Conservation (phyloP, 1,140 invertebrate genomes). For the Steinernema feltiae region DNA sequence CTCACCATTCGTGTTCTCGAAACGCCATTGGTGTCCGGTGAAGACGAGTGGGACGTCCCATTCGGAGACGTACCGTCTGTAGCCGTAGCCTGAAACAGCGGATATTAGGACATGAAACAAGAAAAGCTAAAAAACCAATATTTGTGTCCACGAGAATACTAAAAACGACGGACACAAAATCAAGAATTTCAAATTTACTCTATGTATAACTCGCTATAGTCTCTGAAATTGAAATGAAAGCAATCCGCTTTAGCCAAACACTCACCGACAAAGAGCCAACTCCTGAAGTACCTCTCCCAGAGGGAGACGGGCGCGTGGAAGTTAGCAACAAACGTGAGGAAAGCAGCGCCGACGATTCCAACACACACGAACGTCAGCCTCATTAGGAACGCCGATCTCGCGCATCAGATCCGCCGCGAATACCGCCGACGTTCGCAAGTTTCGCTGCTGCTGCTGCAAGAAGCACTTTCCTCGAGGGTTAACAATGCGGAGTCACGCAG, state of each 20-base stretch:
- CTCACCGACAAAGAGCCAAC: constrained; percentile 1
- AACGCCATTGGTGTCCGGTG: neutral
- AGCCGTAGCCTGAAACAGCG: neutral
- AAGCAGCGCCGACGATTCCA: neutral
- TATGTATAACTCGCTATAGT: neutral
- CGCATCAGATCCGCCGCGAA: neutral
- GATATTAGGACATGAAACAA: no score
- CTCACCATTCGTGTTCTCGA: neutral
- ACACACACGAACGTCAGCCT: neutral
- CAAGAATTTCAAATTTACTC: no score
- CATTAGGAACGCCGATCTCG: neutral
- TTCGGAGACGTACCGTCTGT: neutral
- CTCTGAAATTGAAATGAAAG: no score
- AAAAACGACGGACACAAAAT: no score
- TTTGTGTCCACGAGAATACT: no score
- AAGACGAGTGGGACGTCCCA: neutral
- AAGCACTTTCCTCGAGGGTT: no score
- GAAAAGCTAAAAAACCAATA: no score
- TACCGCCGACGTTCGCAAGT: neutral
- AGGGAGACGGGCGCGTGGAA: neutral
- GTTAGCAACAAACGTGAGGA: constrained; percentile 4
- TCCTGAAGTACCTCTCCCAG: neutral
- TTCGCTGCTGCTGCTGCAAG: no score
- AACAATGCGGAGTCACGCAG: neutral
- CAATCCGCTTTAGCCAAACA: neutral